These are phyloP conservation scores for Agonopterix heracliana DNA, from an alignment of 2,888 invertebrate species.

Conservation along the genomic window DNA sequence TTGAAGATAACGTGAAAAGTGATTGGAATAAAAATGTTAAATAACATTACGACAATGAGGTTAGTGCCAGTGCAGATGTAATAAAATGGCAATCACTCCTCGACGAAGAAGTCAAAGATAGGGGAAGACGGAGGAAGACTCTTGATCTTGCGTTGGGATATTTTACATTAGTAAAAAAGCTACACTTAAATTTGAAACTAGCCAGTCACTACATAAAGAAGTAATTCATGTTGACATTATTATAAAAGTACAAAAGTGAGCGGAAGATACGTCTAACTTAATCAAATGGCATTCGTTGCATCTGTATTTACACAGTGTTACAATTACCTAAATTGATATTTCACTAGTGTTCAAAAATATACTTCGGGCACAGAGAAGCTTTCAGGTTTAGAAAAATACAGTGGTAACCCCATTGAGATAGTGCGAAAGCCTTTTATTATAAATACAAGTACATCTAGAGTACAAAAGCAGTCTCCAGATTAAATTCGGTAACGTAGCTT, in stretches of 20 bases:
- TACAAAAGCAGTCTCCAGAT: slow-evolving; percentile 78
- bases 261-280: slow-evolving; percentile 40
- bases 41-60: slow-evolving; percentile 18
- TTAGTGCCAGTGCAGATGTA: slow-evolving; percentile 29
- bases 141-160: slow-evolving; percentile 35
- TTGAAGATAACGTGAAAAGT: slow-evolving; percentile 10
- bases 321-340: slow-evolving; percentile 25
- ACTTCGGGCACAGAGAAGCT: slow-evolving; percentile 43
- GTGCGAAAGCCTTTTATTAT: slow-evolving; percentile 64
- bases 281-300: slow-evolving; percentile 38
- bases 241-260: slow-evolving; percentile 74
- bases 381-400: slow-evolving; percentile 69
- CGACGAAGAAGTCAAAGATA: slow-evolving; percentile 34
- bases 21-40: slow-evolving; percentile 19
- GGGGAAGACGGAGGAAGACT: slow-evolving; percentile 70
- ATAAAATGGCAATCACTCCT: slow-evolving; percentile 29
- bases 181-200: slow-evolving; percentile 21
- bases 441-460: slow-evolving; percentile 62
- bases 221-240: slow-evolving; percentile 26
- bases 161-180: slow-evolving; percentile 30
- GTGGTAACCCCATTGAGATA: slow-evolving; percentile 58
- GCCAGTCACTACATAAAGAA: slow-evolving; percentile 18
- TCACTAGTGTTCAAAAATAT: slow-evolving; percentile 25
- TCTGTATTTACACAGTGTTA: slow-evolving; percentile 48
- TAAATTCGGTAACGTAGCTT: slow-evolving; percentile 77